Evolutionary conservation across 1,140 invertebrate species (phyloP), one percentile per base, ranked within the genome.

Genomic region (Zaprionus nigranus): DNA sequence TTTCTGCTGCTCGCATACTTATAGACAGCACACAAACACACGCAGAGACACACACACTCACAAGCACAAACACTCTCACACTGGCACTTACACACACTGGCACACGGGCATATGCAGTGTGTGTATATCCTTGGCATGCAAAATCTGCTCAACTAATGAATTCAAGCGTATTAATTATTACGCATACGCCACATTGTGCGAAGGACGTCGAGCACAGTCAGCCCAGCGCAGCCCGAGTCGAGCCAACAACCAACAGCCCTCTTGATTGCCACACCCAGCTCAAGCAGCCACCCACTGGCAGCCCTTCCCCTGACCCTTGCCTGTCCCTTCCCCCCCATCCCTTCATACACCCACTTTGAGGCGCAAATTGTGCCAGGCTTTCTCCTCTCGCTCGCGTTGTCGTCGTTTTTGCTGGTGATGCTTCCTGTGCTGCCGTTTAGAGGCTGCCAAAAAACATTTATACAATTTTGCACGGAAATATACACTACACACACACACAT

Each of bases 111-210:
- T 71, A 60, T 61, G 49, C 46, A 61, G 49, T 72, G 38, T 73
- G 51, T 74, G 71, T 64, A 57, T 36, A 72, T 73, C 69, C 85
- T 85, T 71, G 85, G 77, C 71, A 88, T 88, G 83, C 77, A 90
- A 84, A 88, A 88, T 88, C 85, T 81, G 84, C 84, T 81, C 81
- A 88, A 90, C 85, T 88, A 90, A 90, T 90, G 85, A 88, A 88
- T 90, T 90, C 85, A 88, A 90, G 85, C 85, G 85, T 90, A 88
- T 88, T 90, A 90, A 88, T 90, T 88, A 88, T 88, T 88, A 88
- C 85, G 85, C 85, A 88, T 90, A 88, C 85, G 85, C 85, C 85
- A 90, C 78, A 79, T 82, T 85, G 85, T 88, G 76, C 85, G 81
- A 85, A 90, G 84, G 85, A 82, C 85, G 78, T 77, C 67, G 71